Evolutionary conservation across 2,113 vertebrate genomes (phyloP), one percentile per base, ranked within the genome.

Genomic region (Equus quagga): DNA sequence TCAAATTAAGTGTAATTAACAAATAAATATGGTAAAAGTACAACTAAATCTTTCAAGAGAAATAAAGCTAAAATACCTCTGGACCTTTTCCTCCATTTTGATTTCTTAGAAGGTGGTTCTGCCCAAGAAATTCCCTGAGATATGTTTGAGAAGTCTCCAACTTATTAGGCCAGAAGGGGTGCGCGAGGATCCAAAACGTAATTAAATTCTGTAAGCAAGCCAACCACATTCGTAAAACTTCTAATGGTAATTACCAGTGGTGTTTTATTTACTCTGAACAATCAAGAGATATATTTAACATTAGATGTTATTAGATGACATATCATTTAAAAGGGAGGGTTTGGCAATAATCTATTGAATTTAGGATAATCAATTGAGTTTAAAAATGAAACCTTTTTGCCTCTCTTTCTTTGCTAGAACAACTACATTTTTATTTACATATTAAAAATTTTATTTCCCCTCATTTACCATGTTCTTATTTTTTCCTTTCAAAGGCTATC

Each of bases 21-120:
- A 85, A 84, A 64, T 36, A 56, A 78, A 84, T 80, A 21, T 54
- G 3, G 23, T n/a, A 90, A 81, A 54, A 23, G 3, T 96, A 1
- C 8, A 64, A 8, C 26, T 94, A 93, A 89, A 70, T 46, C 28
- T 91, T 96, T 62, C 36, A 87, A 62, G 41, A 33, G 33, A 95
- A 84, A 93, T 75, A 26, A 94, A 80, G 56, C 9, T 60, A 49
- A 67, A 87, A 79, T 36, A 65, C 14, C 28, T 93, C 31, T 86
- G 44, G 46, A 82, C 0, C 2, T 18, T 58, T 26, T 75, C 54
- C 11, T 91, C 65, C 13, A 51, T 15, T 56, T 4, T n/a, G 44
- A 24, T 82, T 92, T 96, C 84, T 93, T 91, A 79, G 65, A 87
- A 89, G 67, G 41, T 62, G 36, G 51, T 88, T 95, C 76, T 81